These are phyloP conservation scores for Thermophis baileyi DNA, from an alignment of 2,113 vertebrate species.

Conservation along the genomic window DNA sequence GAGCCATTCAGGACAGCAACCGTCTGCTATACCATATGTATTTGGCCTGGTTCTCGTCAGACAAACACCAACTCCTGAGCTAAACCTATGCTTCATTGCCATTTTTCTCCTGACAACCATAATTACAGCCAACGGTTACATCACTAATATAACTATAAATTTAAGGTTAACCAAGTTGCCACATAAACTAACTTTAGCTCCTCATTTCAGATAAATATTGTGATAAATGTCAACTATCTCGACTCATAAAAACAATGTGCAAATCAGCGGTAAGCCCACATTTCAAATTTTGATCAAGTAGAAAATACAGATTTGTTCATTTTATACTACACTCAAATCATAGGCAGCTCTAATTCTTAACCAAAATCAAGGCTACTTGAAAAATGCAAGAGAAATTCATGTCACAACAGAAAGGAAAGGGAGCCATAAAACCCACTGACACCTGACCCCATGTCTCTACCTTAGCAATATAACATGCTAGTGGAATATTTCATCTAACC, in stretches of 20 bases:
- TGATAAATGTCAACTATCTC: neutral
- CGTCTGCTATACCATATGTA: neutral
- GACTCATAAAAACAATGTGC: neutral
- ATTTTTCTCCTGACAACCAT: neutral
- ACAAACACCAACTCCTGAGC: neutral
- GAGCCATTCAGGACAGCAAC: neutral
- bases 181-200: neutral
- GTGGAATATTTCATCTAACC: neutral
- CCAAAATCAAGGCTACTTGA: neutral
- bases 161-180: neutral
- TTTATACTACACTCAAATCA: neutral
- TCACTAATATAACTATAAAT: neutral
- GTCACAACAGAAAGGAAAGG: neutral
- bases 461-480: neutral
- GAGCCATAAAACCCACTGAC: neutral
- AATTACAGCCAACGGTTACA: constrained; percentile 20
- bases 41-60: neutral
- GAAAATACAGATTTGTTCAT: neutral
- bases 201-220: neutral
- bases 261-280: neutral
- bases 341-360: neutral
- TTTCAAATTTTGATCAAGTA: neutral
- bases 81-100: neutral
- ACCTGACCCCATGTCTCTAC: neutral
- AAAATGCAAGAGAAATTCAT: neutral